Base-by-base conservation (phyloP, 2,113 vertebrate species). In the Protomyctophum bolini region DNA sequence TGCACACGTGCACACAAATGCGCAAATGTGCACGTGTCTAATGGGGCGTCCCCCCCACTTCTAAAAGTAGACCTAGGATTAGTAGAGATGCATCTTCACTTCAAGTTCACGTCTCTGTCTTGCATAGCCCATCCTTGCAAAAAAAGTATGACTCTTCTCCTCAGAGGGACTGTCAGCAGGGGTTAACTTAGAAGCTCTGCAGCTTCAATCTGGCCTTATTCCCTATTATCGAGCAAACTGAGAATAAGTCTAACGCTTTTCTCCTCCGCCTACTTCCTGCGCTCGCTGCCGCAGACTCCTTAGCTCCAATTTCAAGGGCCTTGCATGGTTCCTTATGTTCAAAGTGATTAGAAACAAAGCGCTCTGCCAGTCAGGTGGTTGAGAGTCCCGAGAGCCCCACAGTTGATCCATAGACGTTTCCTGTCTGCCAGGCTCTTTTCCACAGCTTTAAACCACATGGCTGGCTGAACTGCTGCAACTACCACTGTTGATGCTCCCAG, bases 321-420 rank as follows among this genome's bases (percentile, higher is more conserved):
- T 74, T 49, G 76, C 4, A 41, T 77, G 81, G 78, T 69, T 73
- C 62, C 72, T 74, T 73, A 88, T 87, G 76, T 58, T 70, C 69
- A 84, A 84, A 82, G 78, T 74, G 84, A 85, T 86, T 83, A 79
- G 72, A 83, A 80, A 89, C 77, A 80, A 87, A 82, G 78, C 86
- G 77, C 85, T 80, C 70, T 78, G 77, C 75, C 77, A 68, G 73
- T 80, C 78, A 84, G 84, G 72, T 60, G 65, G 80, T 73, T 84
- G 65, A 65, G 83, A 71, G 9, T 11, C 58, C 58, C 28, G 55
- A 15, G 58, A 59, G 58, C 64, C 46, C 70, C 73, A 45, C 61
- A 77, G 72, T 81, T 72, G 67, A 77, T 77, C 57, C 48, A n/a
- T 47, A 69, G 58, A 51, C 81, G 69, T 63, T 68, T 81, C 68